Base-by-base conservation (phyloP, 2,113 vertebrate genomes). In the Verasper variegatus region DNA sequence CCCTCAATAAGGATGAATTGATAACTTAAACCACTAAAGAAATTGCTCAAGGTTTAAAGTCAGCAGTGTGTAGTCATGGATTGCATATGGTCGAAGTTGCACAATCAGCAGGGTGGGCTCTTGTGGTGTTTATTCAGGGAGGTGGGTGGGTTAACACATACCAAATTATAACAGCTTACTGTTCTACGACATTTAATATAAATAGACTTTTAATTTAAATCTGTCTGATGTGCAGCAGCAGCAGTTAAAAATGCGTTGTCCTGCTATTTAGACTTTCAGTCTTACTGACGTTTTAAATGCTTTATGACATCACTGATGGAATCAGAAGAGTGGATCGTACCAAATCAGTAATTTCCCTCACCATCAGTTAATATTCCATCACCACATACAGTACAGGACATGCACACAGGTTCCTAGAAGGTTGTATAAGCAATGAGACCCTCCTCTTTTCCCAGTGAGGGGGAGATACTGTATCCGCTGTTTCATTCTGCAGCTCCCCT, bases 101-200 rank as follows among this genome's bases (percentile, higher is more conserved):
- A 26, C 76, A 69, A 49, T 80, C 67, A 42, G 5, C 26, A 59
- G 49, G 58, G 47, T 65, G 31, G 56, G 69, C 57, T 59, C 69
- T 47, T 58, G 65, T 78, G 71, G 65, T 78, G 68, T 82, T 79
- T 71, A 63, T 57, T 35, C 17, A 1, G n/a, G 47, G 26, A 51
- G 35, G 10, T 20, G 61, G 5, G 54, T 14, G 37, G 45, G 35
- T 64, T 35, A 68, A 68, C 55, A 76, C 56, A 7, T 3, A 58
- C 47, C 8, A 12, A 26, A 24, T 59, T 13, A 73, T 71, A 26
- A 26, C n/a, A 66, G 20, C 31, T 45, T 27, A 3, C 45, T 60
- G 57, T 64, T 51, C 52, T 54, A 10, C 12, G 18, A 54, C 26
- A 51, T 15, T 56, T 4, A 31, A 31, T 57, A 37, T 49, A 23